phyloP scores from a whole-genome alignment of 2,797 vertebrate species.

The Parauchenoglanis punctatus region DNA sequence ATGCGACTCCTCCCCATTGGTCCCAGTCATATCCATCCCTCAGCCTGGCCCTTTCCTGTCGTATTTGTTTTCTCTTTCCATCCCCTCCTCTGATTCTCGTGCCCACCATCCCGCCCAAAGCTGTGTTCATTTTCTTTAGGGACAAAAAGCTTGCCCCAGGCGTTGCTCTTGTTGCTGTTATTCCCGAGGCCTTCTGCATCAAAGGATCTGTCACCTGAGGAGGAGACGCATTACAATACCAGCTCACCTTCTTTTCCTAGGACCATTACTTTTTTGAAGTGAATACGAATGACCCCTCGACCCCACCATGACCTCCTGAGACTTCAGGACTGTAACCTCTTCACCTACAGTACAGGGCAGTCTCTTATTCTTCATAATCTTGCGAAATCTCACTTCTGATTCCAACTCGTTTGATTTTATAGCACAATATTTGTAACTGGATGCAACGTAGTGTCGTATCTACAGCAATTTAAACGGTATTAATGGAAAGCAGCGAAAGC shows the following conservation, averaged over 20 bases:
- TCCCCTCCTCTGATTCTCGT: constrained; percentile 61
- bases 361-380: neutral
- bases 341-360: neutral
- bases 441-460: neutral
- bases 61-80: constrained; percentile 67
- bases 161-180: neutral
- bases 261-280: constrained; percentile 67
- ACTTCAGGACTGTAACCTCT: neutral
- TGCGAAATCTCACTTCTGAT: neutral
- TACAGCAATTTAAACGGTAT: neutral
- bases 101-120: constrained; percentile 61
- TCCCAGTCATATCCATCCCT: constrained; percentile 23
- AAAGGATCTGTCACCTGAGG: constrained; percentile 67
- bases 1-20: neutral
- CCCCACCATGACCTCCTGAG: neutral
- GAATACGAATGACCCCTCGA: constrained; percentile 65
- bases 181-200: constrained; percentile 63
- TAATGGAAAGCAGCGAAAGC: neutral
- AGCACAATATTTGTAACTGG: neutral
- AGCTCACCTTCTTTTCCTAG: constrained; percentile 66
- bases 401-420: neutral
- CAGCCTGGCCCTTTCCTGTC: constrained; percentile 40
- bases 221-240: constrained; percentile 73
- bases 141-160: constrained; percentile 64
- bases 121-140: constrained; percentile 76